phyloP scores from a whole-genome alignment of 1,140 invertebrate species.

The Vollenhovia emeryi region DNA sequence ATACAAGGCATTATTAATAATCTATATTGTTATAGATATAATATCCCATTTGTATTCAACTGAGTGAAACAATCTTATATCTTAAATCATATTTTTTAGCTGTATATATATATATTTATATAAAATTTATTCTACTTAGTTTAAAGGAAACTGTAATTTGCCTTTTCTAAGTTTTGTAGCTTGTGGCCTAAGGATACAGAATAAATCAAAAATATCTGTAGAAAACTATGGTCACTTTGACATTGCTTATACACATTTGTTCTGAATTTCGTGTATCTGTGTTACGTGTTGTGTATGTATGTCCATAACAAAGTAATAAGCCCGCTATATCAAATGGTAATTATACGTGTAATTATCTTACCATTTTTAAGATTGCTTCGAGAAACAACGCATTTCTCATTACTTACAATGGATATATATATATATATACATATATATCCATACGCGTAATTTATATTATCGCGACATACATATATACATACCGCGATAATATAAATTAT shows the following conservation, averaged over 20 bases:
- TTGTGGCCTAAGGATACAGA: conserved; percentile 61
- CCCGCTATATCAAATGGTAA: conserved; percentile 55
- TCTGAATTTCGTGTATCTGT: conserved; percentile 7
- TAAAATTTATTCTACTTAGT: conserved; percentile 71
- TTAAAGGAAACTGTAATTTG: conserved; percentile 19
- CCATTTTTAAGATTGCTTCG: conserved; percentile 46
- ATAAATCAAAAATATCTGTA: conserved; percentile 49
- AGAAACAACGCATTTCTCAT: conserved; percentile 50
- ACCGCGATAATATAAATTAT: conserved; percentile 49
- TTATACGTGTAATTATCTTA: conserved; percentile 48
- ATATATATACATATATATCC: neutral
- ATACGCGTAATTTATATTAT: neutral
- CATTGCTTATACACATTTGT: conserved; percentile 54
- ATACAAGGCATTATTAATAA: conserved; percentile 71
- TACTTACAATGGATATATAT: conserved; percentile 24
- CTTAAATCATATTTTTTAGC: conserved; percentile 58
- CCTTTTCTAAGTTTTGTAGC: conserved; percentile 9
- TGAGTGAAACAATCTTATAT: conserved; percentile 55
- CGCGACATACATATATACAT: conserved; percentile 15
- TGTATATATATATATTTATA: conserved; percentile 47
- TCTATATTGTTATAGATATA: conserved; percentile 33
- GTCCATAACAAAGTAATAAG: conserved; percentile 45
- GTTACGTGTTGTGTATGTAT: neutral
- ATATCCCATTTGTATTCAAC: conserved; percentile 59
- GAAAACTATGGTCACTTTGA: conserved; percentile 52